phyloP scores from a whole-genome alignment of 2,113 vertebrate species.

The Rhynchomys soricoides region DNA sequence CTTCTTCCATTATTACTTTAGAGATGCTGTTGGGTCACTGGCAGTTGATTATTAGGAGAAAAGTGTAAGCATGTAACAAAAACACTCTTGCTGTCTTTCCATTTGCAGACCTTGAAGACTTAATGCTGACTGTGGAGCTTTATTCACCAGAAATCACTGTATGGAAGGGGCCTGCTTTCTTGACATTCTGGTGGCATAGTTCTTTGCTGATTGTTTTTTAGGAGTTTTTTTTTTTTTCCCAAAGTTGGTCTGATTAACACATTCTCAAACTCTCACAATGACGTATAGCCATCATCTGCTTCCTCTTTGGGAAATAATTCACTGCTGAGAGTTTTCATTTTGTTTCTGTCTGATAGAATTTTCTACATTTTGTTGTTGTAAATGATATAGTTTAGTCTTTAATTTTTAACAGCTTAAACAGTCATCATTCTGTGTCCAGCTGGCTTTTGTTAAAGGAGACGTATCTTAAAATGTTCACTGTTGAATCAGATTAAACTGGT shows the following conservation, averaged over 20 bases:
- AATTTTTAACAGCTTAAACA: conserved; percentile 64
- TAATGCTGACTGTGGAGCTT: conserved; percentile 74
- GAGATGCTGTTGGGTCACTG: conserved; percentile 49
- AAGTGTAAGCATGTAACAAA: conserved; percentile 77
- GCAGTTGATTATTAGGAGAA: conserved; percentile 77
- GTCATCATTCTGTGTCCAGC: conserved; percentile 61
- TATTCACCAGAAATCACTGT: conserved; percentile 84
- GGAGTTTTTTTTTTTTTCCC: conserved; percentile 82
- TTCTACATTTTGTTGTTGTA: conserved; percentile 66
- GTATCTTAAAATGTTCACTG: not conserved
- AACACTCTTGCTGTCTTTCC: conserved; percentile 43
- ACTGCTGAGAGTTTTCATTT: conserved; percentile 62
- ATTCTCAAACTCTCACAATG: conserved; percentile 73
- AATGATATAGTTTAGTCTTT: conserved; percentile 73
- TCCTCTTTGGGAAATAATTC: conserved; percentile 79
- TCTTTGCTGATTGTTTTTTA: conserved; percentile 75
- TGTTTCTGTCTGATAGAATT: conserved; percentile 21
- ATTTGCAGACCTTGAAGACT: conserved; percentile 76
- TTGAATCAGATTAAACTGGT: conserved; percentile 64
- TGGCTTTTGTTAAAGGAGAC: conserved; percentile 71
- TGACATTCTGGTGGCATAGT: conserved; percentile 72
- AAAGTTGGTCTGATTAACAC: conserved; percentile 75
- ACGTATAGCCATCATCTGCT: conserved; percentile 75
- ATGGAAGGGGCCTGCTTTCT: conserved; percentile 72
- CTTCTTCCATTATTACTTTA: not conserved